A percentile compares a stretch with the other conserved stretches of the same genome.
Conservation (phyloP, 2,797 vertebrate species). For the Linurgus olivaceus region DNA sequence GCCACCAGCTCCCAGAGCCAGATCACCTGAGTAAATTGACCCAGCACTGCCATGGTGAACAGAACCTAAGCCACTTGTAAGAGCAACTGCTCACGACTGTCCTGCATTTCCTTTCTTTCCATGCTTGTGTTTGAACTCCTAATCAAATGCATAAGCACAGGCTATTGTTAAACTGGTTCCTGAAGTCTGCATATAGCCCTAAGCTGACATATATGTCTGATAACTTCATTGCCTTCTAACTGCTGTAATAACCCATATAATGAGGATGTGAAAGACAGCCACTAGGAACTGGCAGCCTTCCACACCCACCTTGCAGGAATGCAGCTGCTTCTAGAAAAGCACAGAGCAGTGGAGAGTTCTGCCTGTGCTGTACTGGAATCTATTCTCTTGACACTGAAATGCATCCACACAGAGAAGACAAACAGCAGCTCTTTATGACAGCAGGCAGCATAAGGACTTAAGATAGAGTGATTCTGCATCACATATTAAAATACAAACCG, state of each 20-base stretch:
- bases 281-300: not conserved
- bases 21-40: not conserved
- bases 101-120: not conserved
- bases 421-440: not conserved
- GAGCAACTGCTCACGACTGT: accelerated
- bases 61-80: not conserved
- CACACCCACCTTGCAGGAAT: not conserved
- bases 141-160: not conserved
- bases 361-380: not conserved
- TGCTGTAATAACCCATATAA: not conserved
- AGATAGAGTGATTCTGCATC: not conserved
- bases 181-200: not conserved
- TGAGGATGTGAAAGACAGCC: not conserved
- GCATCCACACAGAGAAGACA: not conserved
- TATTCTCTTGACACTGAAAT: not conserved
- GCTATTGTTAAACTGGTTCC: conserved; percentile 7
- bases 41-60: not conserved
- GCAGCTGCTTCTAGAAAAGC: not conserved
- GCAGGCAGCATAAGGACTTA: not conserved
- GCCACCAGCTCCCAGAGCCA: not conserved
- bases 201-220: not conserved
- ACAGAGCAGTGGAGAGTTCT: not conserved
- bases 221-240: conserved; percentile 11
- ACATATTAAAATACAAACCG: not conserved
- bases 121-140: accelerated